Conservation (phyloP, 1,140 invertebrate species). For the Fopius arisanus region DNA sequence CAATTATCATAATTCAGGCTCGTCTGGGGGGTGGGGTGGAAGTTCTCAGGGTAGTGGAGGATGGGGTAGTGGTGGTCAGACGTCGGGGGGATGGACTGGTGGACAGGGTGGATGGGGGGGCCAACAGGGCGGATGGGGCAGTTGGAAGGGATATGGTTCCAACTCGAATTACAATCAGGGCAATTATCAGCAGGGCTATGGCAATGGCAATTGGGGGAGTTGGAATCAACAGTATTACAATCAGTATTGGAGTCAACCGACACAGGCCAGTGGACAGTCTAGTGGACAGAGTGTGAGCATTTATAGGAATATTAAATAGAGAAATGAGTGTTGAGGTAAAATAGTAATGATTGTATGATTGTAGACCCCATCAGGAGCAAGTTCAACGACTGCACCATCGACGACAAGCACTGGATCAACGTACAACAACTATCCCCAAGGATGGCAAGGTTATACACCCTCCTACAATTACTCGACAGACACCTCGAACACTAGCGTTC, state of each 20-base stretch:
- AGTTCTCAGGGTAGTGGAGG: conserved; percentile 7
- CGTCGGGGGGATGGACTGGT: conserved; percentile 43
- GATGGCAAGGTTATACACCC: conserved; percentile 40
- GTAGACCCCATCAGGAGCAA: conserved; percentile 40
- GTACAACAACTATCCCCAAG: conserved; percentile 42
- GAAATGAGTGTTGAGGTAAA: neutral
- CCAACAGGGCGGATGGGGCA: conserved; percentile 48
- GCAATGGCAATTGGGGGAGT: conserved; percentile 60
- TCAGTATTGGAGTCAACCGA: conserved; percentile 61
- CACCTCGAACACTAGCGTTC: conserved; percentile 35
- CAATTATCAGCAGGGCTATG: conserved; percentile 51
- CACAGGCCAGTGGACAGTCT: conserved; percentile 31
- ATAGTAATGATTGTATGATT: conserved; percentile 18
- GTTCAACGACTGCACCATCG: conserved; percentile 35
- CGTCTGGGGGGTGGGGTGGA: conserved; percentile 31
- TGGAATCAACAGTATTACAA: conserved; percentile 63
- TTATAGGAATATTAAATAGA: too few relatives aligned
- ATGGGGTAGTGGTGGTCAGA: conserved; percentile 13
- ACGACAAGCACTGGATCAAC: conserved; percentile 32
- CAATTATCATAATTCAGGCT: conserved; percentile 20
- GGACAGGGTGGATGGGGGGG: conserved; percentile 42
- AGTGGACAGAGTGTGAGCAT: conserved; percentile 39
- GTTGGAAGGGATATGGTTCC: conserved; percentile 56
- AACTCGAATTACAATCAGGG: conserved; percentile 44
- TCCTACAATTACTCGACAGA: conserved; percentile 33